Base-by-base conservation (phyloP, 2,797 vertebrate genomes). In the Masticophis lateralis region DNA sequence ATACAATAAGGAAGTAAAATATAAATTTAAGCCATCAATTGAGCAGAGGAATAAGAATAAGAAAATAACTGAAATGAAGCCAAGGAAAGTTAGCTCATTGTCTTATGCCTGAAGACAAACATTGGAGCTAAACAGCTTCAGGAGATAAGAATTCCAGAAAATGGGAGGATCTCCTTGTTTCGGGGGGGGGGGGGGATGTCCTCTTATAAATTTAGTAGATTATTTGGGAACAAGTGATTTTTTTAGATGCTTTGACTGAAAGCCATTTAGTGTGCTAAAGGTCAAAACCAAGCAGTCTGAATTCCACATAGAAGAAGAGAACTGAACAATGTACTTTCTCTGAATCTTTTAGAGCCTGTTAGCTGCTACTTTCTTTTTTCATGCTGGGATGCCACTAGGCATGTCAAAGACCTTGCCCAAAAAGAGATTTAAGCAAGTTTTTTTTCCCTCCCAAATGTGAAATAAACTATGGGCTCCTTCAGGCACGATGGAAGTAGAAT, bases 361-460 rank as follows among this genome's bases (percentile, higher is more conserved):
- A 83, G 43, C 74, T 83, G 10, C 43, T 83, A 25, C 43, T 10
- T 47, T 47, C 0, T 47, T 47, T 83, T 47, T 47, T 12, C 20
- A 83, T 25, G 20, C 74, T 83, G 74, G 37, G 22, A 47, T 47
- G 43, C 20, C 37, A 83, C 20, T 25, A 37, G 69, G 37, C 43
- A 47, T 47, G 43, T 83, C 74, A 83, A 83, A 83, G 74, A 83
- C 10, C 43, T 25, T 83, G 74, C 37, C 37, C 43, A 12, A 25
- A 83, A 83, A 83, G 37, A 83, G 37, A 83, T 47, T 25, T 83
- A 83, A 83, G 22, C 74, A 83, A 47, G 43, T 2, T 11, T 18
- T 10, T 9, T 10, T 22, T 22, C 1, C 0, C 1, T 0, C 2
- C 32, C 37, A 18, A 43, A 43, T 0, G 11, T 47, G 37, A 43